These are phyloP conservation scores for Buathra laborator DNA, from an alignment of 2,888 invertebrate genomes.

Conservation along the genomic window DNA sequence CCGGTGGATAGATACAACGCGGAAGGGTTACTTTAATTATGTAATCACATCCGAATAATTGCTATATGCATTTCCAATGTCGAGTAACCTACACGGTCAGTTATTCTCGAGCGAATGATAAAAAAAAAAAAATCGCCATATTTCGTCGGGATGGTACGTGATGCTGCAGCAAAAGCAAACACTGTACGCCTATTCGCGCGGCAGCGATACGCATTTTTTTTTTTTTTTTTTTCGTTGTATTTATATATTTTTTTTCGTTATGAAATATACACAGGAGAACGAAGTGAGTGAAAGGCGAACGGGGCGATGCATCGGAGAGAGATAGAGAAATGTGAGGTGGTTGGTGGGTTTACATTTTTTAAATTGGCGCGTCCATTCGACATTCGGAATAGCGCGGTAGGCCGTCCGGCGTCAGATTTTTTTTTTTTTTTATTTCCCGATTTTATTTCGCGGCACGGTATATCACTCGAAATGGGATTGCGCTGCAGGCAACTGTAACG, in stretches of 20 bases:
- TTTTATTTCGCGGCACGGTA: slow-evolving; percentile 70
- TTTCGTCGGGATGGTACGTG: slow-evolving; percentile 10
- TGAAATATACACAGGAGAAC: slow-evolving; percentile 34
- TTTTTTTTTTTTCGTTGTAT: slow-evolving; percentile 19
- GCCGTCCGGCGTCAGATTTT: slow-evolving; percentile 57
- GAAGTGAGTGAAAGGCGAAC: slow-evolving; percentile 23
- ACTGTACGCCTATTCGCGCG: slow-evolving; percentile 9
- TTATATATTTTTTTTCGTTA: slow-evolving; percentile 19
- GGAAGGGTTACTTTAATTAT: not conserved
- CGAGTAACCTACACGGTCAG: not conserved
- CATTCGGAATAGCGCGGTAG: slow-evolving; percentile 40
- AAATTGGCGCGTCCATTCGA: slow-evolving; percentile 70
- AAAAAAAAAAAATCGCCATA: slow-evolving; percentile 15
- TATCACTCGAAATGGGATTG: slow-evolving; percentile 75
- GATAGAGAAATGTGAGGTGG: slow-evolving; percentile 32
- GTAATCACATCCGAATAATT: slow-evolving; percentile 15
- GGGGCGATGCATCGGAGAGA: not conserved
- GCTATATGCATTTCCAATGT: slow-evolving; percentile 20
- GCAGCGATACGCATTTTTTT: slow-evolving; percentile 2
- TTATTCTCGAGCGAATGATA: slow-evolving; percentile 14
- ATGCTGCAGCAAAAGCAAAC: slow-evolving; percentile 22
- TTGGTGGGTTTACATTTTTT: slow-evolving; percentile 70
- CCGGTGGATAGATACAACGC: not conserved
- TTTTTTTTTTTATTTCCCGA: slow-evolving; percentile 54
- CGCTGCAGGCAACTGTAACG: slow-evolving; percentile 47